Conservation (phyloP, 2,888 invertebrate genomes). For the Cancer borealis region DNA sequence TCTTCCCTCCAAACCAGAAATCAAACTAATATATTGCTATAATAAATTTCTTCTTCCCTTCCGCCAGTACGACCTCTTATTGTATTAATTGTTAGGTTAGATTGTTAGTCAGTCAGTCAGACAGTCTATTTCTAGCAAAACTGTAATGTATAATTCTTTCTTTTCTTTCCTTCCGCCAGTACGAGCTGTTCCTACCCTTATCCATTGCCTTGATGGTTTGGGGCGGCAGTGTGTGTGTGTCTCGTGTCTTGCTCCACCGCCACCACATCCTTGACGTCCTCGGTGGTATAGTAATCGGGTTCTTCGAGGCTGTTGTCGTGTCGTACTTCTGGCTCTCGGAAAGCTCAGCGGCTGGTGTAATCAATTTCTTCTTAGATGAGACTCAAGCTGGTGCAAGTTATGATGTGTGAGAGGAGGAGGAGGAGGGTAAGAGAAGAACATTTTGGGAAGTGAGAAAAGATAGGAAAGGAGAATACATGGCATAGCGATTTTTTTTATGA, state of each 20-base stretch:
- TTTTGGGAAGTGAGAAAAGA: too few relatives aligned
- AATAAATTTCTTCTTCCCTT: neutral
- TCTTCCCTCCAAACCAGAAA: neutral
- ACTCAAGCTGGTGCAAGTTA: conserved; percentile 72
- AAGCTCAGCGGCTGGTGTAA: conserved; percentile 46
- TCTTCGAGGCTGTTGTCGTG: conserved; percentile 82
- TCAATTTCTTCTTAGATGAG: conserved; percentile 75
- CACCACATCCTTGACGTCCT: conserved; percentile 93
- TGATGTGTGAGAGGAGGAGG: conserved; percentile 68
- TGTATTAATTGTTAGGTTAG: too few relatives aligned
- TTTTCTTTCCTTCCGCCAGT: conserved; percentile 63
- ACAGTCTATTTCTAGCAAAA: too few relatives aligned
- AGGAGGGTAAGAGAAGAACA: neutral
- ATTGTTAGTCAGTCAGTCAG: too few relatives aligned
- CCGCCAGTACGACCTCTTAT: neutral
- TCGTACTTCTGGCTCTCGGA: conserved; percentile 63
- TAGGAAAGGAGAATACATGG: too few relatives aligned
- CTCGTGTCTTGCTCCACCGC: conserved; percentile 89
- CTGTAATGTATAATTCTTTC: neutral
- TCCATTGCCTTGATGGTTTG: conserved; percentile 84
- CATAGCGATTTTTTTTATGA: neutral
- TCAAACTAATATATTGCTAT: neutral
- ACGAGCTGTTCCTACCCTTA: conserved; percentile 63
- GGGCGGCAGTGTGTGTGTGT: conserved; percentile 87
- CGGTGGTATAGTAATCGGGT: conserved; percentile 87